Percentiles rank a stretch among this genome's conserved stretches.
phyloP scores from a whole-genome alignment of 2,888 invertebrate genomes.

The Oligia latruncula region DNA sequence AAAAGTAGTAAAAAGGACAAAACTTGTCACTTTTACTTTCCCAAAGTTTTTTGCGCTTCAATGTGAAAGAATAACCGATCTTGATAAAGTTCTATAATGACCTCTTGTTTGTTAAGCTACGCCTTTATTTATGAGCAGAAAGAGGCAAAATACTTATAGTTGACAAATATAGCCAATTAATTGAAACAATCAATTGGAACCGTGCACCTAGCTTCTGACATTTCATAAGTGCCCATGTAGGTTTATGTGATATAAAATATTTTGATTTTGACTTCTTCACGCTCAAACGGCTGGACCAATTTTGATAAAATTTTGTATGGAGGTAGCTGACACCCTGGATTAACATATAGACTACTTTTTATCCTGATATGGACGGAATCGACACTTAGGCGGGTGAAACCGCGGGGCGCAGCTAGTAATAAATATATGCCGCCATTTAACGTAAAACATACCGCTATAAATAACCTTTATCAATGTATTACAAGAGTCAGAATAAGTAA shows the following conservation, averaged over 20 bases:
- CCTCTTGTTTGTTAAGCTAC: constrained; percentile 27
- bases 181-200: too few species aligned
- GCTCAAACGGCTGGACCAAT: too few species aligned
- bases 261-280: too few species aligned
- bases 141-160: background rate
- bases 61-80: constrained; percentile 28
- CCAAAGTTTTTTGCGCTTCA: constrained; percentile 18
- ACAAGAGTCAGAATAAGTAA: constrained; percentile 49
- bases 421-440: background rate
- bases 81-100: constrained; percentile 36
- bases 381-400: too few species aligned
- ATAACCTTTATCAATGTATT: constrained; percentile 58
- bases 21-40: constrained; percentile 39
- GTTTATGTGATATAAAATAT: too few species aligned
- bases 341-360: too few species aligned
- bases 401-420: too few species aligned
- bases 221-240: too few species aligned
- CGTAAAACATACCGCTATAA: constrained; percentile 17
- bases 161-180: background rate
- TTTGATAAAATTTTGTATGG: too few species aligned
- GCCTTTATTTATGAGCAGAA: background rate
- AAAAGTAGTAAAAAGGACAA: constrained; percentile 31
- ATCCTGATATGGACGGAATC: too few species aligned
- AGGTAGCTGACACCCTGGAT: too few species aligned
- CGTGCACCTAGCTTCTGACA: too few species aligned